Conservation (phyloP, 2,888 invertebrate genomes). For the Watsonalla binaria region DNA sequence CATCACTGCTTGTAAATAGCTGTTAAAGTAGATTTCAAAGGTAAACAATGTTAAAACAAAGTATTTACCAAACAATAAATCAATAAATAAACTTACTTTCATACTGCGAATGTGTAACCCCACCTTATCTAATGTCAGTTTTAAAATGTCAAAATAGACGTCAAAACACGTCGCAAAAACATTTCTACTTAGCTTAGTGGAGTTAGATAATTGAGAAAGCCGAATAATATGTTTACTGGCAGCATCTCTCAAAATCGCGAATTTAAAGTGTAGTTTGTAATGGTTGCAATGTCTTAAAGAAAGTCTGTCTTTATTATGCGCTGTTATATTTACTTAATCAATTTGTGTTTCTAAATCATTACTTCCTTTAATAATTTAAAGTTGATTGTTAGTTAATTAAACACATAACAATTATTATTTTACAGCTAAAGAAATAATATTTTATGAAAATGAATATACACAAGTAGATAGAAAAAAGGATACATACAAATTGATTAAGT, state of each 20-base stretch:
- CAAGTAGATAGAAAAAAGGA: too few species aligned
- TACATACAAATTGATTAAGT: neutral
- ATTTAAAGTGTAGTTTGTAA: conserved; percentile 68
- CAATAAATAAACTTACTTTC: too few species aligned
- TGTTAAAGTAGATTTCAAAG: conserved; percentile 6
- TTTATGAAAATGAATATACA: neutral
- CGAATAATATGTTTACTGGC: conserved; percentile 77
- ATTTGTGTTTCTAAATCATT: neutral
- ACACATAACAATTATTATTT: neutral
- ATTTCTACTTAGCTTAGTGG: conserved; percentile 33
- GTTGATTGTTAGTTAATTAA: neutral
- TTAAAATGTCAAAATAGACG: neutral
- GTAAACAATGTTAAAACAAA: neutral
- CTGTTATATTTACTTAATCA: conserved; percentile 11
- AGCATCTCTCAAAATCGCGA: conserved; percentile 71
- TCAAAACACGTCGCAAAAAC: conserved; percentile 17
- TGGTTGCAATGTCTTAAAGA: conserved; percentile 46
- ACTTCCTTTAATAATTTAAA: neutral
- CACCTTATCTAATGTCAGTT: conserved; percentile 21
- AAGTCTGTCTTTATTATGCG: conserved; percentile 18
- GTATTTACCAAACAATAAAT: neutral
- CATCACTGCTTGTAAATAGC: conserved; percentile 33
- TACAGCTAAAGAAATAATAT: neutral
- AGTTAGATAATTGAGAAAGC: conserved; percentile 63
- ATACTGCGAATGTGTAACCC: conserved; percentile 4